Evolutionary conservation across 2,797 vertebrate species (phyloP), one percentile per base, ranked within the genome.

Genomic region (Balearica regulorum): DNA sequence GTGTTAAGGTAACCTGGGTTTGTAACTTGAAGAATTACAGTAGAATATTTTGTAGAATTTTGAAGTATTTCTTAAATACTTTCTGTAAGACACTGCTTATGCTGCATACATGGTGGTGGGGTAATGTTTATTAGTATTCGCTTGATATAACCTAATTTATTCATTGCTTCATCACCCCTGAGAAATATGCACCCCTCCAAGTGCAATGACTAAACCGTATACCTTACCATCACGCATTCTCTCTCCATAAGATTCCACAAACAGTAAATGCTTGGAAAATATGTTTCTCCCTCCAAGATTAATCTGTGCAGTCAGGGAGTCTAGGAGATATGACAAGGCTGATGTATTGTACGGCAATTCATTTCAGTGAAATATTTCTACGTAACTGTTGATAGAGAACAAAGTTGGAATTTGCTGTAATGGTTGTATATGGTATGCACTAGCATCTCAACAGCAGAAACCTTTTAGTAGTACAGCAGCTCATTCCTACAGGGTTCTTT

Each of bases 401-500:
- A 90, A 95, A 90, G 87, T 60, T 96, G 86, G 61, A 87, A 93
- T 83, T 94, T 81, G 60, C 64, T 81, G 71, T 90, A 91, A 75
- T 5, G 9, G 22, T 95, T 93, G 87, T 87, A 48, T 75, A n/a
- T 17, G 5, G 24, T 75, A 75, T n/a, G 48, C 29, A 51, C 37
- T 60, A 94, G 37, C 77, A 70, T 82, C 53, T 57, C 80, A 92
- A 46, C 81, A 92, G 94, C 78, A 85, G 93, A 90, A 95, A 85
- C 66, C 83, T 94, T 85, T 96, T 94, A 95, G 92, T 69, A 84
- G 51, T 93, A 89, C 81, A 89, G 61, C 49, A 87, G 41, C 54
- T 85, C 26, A 4, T 84, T 94, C 46, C 71, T 87, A 54, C 94
- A 92, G 57, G 49, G 44, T 64, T 92, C 24, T 90, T 95, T 90